Evolutionary conservation across 2,113 vertebrate genomes (phyloP).

Genomic region (Ceyx cyanopectus): DNA sequence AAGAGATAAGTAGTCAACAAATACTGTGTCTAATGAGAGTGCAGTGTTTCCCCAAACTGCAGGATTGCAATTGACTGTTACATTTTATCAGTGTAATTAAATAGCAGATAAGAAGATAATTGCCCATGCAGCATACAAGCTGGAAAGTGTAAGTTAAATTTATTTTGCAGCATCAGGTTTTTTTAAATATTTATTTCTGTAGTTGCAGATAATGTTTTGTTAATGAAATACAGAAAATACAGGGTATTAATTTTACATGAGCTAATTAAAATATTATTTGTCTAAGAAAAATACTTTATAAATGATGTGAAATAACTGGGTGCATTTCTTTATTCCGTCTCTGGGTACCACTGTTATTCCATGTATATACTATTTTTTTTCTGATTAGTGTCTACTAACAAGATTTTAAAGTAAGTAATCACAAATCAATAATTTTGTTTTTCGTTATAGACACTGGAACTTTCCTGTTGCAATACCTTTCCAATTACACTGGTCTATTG

Average conservation of each 20-base stretch:
- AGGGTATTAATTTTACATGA: neutral
- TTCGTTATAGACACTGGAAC: neutral
- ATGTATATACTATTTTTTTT: neutral
- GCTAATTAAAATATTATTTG: neutral
- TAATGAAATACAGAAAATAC: neutral
- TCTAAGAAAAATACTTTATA: neutral
- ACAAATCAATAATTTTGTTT: neutral
- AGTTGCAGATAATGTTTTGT: neutral
- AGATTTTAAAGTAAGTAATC: neutral
- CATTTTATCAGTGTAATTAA: neutral
- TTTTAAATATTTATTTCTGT: neutral
- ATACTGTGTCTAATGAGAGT: neutral
- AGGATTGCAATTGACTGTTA: neutral
- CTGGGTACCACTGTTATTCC: neutral
- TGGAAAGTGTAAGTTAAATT: neutral
- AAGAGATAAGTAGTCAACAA: neutral
- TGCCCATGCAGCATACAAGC: neutral
- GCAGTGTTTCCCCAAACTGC: neutral
- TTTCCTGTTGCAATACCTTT: neutral
- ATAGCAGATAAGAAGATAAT: neutral
- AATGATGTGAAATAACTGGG: neutral
- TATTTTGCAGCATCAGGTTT: neutral
- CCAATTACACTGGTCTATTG: neutral
- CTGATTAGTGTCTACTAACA: neutral
- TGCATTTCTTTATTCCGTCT: slow-evolving; percentile 27